A percentile compares a stretch with the other conserved stretches of the same genome.
phyloP scores from a whole-genome alignment of 2,888 invertebrate species.

The Prostheceraeus crozeri region DNA sequence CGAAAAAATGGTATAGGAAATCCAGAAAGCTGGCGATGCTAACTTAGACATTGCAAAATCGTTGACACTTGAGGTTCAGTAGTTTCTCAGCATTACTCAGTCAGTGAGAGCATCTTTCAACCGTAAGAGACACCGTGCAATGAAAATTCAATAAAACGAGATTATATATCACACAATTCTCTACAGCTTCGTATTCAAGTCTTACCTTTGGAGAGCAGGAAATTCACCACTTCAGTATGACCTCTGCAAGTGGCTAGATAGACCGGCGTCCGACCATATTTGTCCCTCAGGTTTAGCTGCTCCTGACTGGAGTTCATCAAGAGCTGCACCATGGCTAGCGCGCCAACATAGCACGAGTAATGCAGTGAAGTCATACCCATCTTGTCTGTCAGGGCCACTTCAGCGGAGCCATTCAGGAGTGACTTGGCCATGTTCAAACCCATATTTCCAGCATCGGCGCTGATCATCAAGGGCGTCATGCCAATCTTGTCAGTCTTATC shows the following conservation, averaged over 20 bases:
- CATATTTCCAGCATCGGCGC: constrained; percentile 34
- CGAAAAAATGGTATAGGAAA: too few relatives aligned
- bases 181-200: too few relatives aligned
- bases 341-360: constrained; percentile 38
- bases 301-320: too few relatives aligned
- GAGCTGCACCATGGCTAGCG: constrained; percentile 27
- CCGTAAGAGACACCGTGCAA: too few relatives aligned
- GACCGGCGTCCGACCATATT: constrained; percentile 38
- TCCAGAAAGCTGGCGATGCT: too few relatives aligned
- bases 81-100: too few relatives aligned
- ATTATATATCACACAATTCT: too few relatives aligned
- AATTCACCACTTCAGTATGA: constrained; percentile 37
- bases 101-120: too few relatives aligned
- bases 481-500: constrained; percentile 38
- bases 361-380: constrained; percentile 40
- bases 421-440: constrained; percentile 29
- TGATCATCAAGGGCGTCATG: constrained; percentile 39
- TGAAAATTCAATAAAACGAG: too few relatives aligned
- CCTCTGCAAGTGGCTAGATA: constrained; percentile 39
- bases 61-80: too few relatives aligned
- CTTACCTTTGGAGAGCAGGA: constrained; percentile 34
- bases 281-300: too few relatives aligned
- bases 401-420: constrained; percentile 25
- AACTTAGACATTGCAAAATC: too few relatives aligned
- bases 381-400: constrained; percentile 34